Percentiles rank a stretch among this genome's conserved stretches.
Evolutionary conservation across 2,797 vertebrate species (phyloP).

Genomic region (Perdix hodgsoniae): DNA sequence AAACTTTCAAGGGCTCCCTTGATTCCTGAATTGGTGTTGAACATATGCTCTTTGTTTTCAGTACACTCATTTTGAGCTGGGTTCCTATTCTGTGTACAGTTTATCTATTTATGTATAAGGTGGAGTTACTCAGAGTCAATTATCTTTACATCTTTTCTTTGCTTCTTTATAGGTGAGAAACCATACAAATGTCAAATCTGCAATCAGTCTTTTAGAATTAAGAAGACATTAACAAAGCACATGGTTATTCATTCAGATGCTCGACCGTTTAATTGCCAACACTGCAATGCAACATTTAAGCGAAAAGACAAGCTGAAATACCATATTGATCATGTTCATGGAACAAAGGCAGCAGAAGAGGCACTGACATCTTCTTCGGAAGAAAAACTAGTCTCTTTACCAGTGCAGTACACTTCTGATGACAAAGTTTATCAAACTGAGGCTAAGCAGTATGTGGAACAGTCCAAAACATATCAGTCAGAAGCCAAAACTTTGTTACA

Average conservation of each 20-base stretch:
- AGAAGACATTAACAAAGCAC: constrained; percentile 98
- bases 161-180: constrained; percentile 89
- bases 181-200: constrained; percentile 96
- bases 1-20: neutral
- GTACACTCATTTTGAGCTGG: neutral
- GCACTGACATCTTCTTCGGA: constrained; percentile 72
- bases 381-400: constrained; percentile 80
- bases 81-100: neutral
- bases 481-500: constrained; percentile 78
- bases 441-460: constrained; percentile 78
- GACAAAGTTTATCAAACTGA: constrained; percentile 80
- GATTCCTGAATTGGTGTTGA: neutral
- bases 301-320: constrained; percentile 98
- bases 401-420: constrained; percentile 76
- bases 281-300: constrained; percentile 96
- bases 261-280: constrained; percentile 95
- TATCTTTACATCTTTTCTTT: neutral
- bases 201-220: constrained; percentile 95
- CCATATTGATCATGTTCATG: constrained; percentile 95
- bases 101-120: neutral
- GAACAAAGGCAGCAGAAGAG: constrained; percentile 84
- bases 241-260: constrained; percentile 98
- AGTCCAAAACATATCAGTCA: constrained; percentile 76
- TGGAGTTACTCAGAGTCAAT: neutral
- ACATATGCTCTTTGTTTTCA: neutral